phyloP scores from a whole-genome alignment of 2,797 vertebrate genomes.

The Notoglanidium macrostoma region DNA sequence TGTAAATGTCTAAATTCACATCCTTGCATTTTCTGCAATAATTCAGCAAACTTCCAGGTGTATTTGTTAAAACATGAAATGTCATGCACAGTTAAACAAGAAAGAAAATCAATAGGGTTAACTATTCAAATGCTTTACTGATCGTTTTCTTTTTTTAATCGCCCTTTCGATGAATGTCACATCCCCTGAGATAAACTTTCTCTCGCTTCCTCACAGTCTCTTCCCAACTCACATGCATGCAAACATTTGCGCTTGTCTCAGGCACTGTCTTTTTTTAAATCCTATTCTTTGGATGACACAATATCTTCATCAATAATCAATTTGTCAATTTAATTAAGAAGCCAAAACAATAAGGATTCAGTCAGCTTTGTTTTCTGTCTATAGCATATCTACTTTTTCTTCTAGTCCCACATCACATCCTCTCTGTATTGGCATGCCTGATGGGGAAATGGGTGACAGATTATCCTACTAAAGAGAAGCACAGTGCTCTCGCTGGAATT shows the following conservation, averaged over 20 bases:
- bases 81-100: conserved; percentile 25
- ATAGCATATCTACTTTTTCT: background rate
- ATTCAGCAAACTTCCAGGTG: background rate
- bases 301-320: background rate
- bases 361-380: background rate
- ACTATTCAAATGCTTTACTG: conserved; percentile 2
- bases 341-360: background rate
- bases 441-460: conserved; percentile 19
- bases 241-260: background rate
- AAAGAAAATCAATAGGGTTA: conserved; percentile 29
- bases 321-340: background rate
- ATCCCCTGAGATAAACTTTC: background rate
- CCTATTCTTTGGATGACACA: background rate
- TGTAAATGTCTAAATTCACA: background rate
- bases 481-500: conserved; percentile 24
- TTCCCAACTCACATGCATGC: background rate
- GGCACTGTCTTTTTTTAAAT: background rate
- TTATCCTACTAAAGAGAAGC: conserved; percentile 13
- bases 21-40: background rate
- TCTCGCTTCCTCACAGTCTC: background rate
- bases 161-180: conserved; percentile 45
- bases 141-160: conserved; percentile 19
- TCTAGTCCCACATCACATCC: too few relatives aligned
- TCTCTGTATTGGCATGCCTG: background rate
- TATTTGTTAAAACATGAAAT: conserved; percentile 5